These are phyloP conservation scores for Brevipalpus yothersi DNA, from an alignment of 1,140 invertebrate genomes.

Conservation along the genomic window DNA sequence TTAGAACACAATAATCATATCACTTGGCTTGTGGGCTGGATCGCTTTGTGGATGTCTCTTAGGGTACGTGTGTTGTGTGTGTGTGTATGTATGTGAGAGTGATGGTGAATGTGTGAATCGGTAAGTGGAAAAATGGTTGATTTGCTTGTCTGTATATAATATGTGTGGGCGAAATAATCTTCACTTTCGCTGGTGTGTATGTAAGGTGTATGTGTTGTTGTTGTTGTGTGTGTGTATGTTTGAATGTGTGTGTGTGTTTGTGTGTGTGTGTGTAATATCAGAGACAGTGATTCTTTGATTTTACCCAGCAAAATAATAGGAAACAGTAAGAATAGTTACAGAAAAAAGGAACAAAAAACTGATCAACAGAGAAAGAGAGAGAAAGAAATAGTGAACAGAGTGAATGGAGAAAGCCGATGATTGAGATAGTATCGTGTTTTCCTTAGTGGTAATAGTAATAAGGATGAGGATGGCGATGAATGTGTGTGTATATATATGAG, in stretches of 20 bases:
- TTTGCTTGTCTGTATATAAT: neutral
- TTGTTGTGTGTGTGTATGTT: neutral
- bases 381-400: neutral
- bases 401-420: neutral
- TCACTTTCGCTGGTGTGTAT: neutral
- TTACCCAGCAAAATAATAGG: neutral
- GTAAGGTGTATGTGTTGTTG: neutral
- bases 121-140: neutral
- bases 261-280: neutral
- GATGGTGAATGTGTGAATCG: neutral
- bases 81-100: neutral
- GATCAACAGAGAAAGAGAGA: neutral
- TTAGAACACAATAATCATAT: too few relatives aligned
- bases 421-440: too few relatives aligned
- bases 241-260: neutral
- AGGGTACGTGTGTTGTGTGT: neutral
- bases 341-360: neutral
- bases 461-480: too few relatives aligned
- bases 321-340: neutral
- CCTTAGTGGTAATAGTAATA: too few relatives aligned
- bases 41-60: neutral
- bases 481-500: too few relatives aligned
- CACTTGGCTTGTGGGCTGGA: too few relatives aligned
- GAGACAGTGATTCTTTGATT: neutral
- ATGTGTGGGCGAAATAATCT: neutral